These are phyloP conservation scores for Periphyllus acericola DNA, from an alignment of 2,888 invertebrate species.

Conservation along the genomic window DNA sequence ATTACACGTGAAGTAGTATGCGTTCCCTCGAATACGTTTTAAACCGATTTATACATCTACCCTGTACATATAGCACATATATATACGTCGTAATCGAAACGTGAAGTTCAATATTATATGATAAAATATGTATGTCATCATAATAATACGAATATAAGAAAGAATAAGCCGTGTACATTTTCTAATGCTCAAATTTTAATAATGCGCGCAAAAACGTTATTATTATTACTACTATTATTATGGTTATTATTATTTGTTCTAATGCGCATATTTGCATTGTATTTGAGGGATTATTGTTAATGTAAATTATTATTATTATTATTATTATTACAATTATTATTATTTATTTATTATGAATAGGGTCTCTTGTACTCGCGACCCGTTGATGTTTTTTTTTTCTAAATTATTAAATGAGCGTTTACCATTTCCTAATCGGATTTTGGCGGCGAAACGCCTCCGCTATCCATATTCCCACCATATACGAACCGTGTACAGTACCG, in stretches of 20 bases:
- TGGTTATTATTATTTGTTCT: neutral
- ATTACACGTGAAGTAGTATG: neutral
- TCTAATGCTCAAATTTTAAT: slow-evolving; percentile 44
- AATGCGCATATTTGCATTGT: slow-evolving; percentile 3
- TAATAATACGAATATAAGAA: neutral
- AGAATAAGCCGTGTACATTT: neutral
- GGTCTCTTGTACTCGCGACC: slow-evolving; percentile 1
- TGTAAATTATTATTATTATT: slow-evolving; percentile 15
- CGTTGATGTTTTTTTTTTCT: slow-evolving; percentile 23
- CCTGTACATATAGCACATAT: neutral
- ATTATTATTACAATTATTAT: slow-evolving; percentile 4
- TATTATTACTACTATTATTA: slow-evolving; percentile 8
- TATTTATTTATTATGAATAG: slow-evolving; percentile 41
- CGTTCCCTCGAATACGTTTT: neutral
- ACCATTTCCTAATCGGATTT: slow-evolving; percentile 38
- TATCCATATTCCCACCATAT: neutral
- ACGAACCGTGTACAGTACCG: slow-evolving; percentile 42
- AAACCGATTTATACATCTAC: neutral
- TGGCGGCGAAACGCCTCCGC: neutral
- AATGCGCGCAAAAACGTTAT: neutral
- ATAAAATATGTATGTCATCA: neutral
- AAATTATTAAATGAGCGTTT: slow-evolving; percentile 18
- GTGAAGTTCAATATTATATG: neutral
- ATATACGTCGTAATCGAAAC: neutral
- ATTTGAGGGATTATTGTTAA: slow-evolving; percentile 43